Evolutionary conservation across 2,888 invertebrate species (phyloP), one percentile per base, ranked within the genome.

Genomic region (Saturnia pavonia): DNA sequence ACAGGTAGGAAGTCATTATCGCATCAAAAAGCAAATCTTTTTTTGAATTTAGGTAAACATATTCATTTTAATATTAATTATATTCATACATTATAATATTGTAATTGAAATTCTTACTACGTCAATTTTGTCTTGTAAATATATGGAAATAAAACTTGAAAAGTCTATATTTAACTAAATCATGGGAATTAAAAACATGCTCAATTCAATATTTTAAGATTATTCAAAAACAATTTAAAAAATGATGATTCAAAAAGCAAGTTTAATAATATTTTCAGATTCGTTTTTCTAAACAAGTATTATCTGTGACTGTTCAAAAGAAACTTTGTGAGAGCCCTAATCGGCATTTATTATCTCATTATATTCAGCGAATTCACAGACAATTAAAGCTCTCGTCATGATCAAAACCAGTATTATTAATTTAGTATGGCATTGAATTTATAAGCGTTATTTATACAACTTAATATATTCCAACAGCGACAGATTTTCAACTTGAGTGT

Each of bases 331-430:
- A 40, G 19, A 65, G 16, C 65, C 65, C 65, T 65, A 65, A 65
- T 6, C 22, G n/a, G 12, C 65, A 34, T 65, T 65, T 40, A 65
- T 65, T 65, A 65, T 40, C 40, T 65, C 40, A 65, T 65, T 40
- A 65, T 65, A 40, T 65, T 65, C 40, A 65, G 65, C 65, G 65
- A 40, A 65, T 65, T 65, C 65, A 65, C 40, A 65, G 65, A 40
- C 65, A 65, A 65, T 65, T 40, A 74, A 78, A 77, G 76, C 79
- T 75, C 72, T 74, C 69, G 74, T 75, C 81, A 81, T 77, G 81
- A 80, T 79, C 80, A 79, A 76, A 78, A 74, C 75, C 40, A 9
- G 65, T 65, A 40, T 34, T 65, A 65, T 65, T 40, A 65, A 65
- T 60, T 60, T 60, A 60, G 57, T 60, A 60, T 60, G 57, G 27